Evolutionary conservation across 2,888 invertebrate genomes (phyloP).

Genomic region (Pyralis farinalis): DNA sequence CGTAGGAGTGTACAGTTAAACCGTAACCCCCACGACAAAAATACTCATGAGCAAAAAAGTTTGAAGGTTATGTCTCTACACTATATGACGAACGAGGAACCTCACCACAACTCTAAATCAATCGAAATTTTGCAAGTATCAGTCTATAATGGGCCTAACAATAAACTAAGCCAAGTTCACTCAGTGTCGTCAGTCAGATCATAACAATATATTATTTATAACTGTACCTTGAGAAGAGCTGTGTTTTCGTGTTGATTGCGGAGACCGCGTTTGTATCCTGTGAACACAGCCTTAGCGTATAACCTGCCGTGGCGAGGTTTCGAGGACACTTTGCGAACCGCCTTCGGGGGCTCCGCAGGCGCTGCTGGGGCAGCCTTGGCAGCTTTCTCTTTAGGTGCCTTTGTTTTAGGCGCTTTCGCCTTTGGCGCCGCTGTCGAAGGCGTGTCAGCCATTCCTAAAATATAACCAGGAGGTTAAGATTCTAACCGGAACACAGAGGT

Average conservation of each 20-base stretch:
- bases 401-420: constrained; percentile 78
- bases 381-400: constrained; percentile 80
- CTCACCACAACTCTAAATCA: too few relatives aligned
- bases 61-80: too few relatives aligned
- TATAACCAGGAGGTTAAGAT: constrained; percentile 27
- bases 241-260: constrained; percentile 99
- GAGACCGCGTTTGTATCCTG: constrained; percentile 96
- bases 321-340: constrained; percentile 70
- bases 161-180: too few relatives aligned
- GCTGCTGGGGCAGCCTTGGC: constrained; percentile 78
- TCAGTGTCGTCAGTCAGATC: constrained; percentile 4
- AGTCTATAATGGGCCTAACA: too few relatives aligned
- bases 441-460: constrained; percentile 83
- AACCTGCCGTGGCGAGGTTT: constrained; percentile 89
- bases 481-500: constrained; percentile 44
- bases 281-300: constrained; percentile 98
- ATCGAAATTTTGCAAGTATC: too few relatives aligned
- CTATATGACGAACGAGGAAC: too few relatives aligned
- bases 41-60: too few relatives aligned
- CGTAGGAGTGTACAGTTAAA: too few relatives aligned
- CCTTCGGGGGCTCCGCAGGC: constrained; percentile 75
- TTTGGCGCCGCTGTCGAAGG: constrained; percentile 76
- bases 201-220: constrained; percentile 15
- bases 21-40: too few relatives aligned
- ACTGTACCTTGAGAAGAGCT: constrained; percentile 91